phyloP scores from a whole-genome alignment of 2,797 vertebrate species.

The Gymnothorax reevesii region DNA sequence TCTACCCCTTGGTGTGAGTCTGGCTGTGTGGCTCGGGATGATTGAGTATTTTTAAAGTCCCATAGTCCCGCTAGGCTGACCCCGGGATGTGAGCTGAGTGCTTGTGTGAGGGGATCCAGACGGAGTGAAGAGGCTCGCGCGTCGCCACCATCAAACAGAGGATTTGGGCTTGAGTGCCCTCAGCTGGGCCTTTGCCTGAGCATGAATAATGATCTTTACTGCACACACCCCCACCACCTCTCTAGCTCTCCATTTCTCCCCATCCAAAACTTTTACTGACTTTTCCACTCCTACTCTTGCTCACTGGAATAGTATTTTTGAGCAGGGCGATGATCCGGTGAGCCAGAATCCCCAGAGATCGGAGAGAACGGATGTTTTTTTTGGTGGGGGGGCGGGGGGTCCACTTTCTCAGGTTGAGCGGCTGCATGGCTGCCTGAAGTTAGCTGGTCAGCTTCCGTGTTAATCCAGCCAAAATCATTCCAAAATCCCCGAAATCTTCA shows the following conservation, averaged over 20 bases:
- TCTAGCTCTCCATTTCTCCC: too few relatives aligned
- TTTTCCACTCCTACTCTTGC: neutral
- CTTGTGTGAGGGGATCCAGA: neutral
- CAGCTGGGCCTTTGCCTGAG: slow-evolving; percentile 35
- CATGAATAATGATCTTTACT: slow-evolving; percentile 48
- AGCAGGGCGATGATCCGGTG: neutral
- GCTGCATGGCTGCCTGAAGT: neutral
- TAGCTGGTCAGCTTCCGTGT: neutral
- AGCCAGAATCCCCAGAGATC: neutral
- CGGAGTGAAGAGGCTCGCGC: slow-evolving; percentile 14
- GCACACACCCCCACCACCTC: neutral
- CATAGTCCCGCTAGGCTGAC: neutral
- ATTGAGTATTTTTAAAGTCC: slow-evolving; percentile 30
- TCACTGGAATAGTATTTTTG: neutral
- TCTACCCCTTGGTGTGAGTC: slow-evolving; percentile 8
- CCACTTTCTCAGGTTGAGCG: neutral
- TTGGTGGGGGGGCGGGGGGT: neutral
- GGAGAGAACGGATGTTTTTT: neutral
- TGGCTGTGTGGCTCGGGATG: slow-evolving; percentile 20
- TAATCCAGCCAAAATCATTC: neutral
- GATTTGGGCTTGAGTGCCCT: slow-evolving; percentile 45
- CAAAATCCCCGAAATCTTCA: neutral
- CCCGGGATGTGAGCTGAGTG: neutral
- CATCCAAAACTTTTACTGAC: neutral
- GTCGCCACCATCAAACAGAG: slow-evolving; percentile 38